These are phyloP conservation scores for Taphrorychus bicolor DNA, from an alignment of 2,888 invertebrate genomes.

Conservation along the genomic window DNA sequence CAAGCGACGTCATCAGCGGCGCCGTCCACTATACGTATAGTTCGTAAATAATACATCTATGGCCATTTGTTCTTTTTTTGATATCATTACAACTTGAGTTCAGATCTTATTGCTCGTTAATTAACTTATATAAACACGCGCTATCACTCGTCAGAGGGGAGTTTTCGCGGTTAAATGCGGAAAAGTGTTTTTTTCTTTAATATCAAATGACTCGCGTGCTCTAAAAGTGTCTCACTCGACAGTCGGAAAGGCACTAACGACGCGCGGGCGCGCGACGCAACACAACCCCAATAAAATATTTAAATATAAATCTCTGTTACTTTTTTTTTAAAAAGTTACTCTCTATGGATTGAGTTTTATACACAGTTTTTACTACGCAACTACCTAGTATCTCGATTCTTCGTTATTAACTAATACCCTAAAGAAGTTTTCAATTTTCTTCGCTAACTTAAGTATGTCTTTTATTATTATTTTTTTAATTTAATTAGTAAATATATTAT, in stretches of 20 bases:
- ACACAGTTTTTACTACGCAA: constrained; percentile 53
- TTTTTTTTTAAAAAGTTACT: constrained; percentile 19
- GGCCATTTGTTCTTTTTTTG: constrained; percentile 55
- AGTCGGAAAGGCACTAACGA: constrained; percentile 62
- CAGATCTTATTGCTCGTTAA: constrained; percentile 59
- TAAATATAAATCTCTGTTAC: constrained; percentile 55
- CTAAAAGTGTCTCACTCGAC: constrained; percentile 59
- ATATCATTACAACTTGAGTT: constrained; percentile 58
- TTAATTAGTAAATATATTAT: constrained; percentile 1
- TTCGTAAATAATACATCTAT: constrained; percentile 54
- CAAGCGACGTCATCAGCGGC: background rate
- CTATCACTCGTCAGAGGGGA: background rate
- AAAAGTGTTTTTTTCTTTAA: background rate
- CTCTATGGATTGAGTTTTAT: constrained; percentile 55
- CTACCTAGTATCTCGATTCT: constrained; percentile 48
- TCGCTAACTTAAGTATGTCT: constrained; percentile 41
- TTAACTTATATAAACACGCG: background rate
- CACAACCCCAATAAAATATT: constrained; percentile 61
- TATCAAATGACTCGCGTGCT: constrained; percentile 35
- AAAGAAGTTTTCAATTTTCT: constrained; percentile 31
- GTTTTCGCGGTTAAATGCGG: background rate
- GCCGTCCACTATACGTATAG: constrained; percentile 47
- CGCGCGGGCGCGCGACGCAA: constrained; percentile 54
- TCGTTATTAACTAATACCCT: constrained; percentile 36
- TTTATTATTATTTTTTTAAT: constrained; percentile 19